phyloP scores from a whole-genome alignment of 2,888 invertebrate genomes.

The Drosophila nr. perissopoda region DNA sequence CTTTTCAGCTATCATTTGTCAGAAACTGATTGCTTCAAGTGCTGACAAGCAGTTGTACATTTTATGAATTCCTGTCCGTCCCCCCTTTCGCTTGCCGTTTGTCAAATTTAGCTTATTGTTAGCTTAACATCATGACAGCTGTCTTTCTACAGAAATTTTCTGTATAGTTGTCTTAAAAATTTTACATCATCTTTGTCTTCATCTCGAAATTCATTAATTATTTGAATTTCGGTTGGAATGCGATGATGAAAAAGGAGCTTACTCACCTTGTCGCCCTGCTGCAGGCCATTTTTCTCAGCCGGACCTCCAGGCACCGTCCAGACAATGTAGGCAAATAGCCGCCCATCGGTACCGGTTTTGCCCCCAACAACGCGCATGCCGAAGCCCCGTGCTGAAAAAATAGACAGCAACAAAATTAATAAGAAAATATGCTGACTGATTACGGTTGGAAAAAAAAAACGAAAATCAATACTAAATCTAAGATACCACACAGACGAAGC shows the following conservation, averaged over 20 bases:
- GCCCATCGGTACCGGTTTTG: slow-evolving; percentile 93
- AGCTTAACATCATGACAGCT: slow-evolving; percentile 40
- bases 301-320: slow-evolving; percentile 97
- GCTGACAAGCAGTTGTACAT: slow-evolving; percentile 25
- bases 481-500: slow-evolving; percentile 38
- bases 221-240: slow-evolving; percentile 13
- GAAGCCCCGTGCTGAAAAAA: slow-evolving; percentile 91
- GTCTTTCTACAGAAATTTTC: slow-evolving; percentile 27
- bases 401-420: slow-evolving; percentile 52
- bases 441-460: slow-evolving; percentile 32
- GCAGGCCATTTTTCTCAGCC: slow-evolving; percentile 94
- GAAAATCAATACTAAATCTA: slow-evolving; percentile 60
- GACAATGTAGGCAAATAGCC: slow-evolving; percentile 95
- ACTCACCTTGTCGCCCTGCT: slow-evolving; percentile 94
- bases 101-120: slow-evolving; percentile 29
- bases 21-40: slow-evolving; percentile 17
- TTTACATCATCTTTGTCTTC: slow-evolving; percentile 6
- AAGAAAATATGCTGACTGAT: slow-evolving; percentile 65
- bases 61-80: slow-evolving; percentile 11
- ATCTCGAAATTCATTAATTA: slow-evolving; percentile 28
- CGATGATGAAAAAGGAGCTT: slow-evolving; percentile 4
- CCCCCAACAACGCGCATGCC: slow-evolving; percentile 98
- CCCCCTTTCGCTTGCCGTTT: slow-evolving; percentile 4
- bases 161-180: slow-evolving; percentile 8
- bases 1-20: slow-evolving; percentile 19